A percentile compares a stretch with the other conserved stretches of the same genome.
These are phyloP conservation scores for Trachelus tabidus DNA, from an alignment of 2,888 invertebrate genomes.

Conservation along the genomic window DNA sequence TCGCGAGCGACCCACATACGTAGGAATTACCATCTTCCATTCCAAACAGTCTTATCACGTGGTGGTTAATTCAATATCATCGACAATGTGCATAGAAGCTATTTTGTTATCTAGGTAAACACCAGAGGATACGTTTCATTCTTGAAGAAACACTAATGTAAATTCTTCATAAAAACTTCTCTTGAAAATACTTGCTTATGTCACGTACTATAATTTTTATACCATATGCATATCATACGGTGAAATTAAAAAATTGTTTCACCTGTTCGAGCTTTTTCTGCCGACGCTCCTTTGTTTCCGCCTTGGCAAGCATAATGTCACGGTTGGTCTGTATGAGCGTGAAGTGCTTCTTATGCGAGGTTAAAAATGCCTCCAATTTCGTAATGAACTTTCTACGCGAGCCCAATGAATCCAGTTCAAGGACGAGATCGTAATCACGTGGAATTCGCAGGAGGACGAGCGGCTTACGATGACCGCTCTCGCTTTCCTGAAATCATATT, in stretches of 20 bases:
- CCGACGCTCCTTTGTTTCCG: slow-evolving; percentile 93
- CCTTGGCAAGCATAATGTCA: slow-evolving; percentile 89
- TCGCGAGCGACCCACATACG: background rate
- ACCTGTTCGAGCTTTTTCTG: slow-evolving; percentile 87
- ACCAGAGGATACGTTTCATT: background rate
- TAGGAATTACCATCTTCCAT: background rate
- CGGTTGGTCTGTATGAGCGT: slow-evolving; percentile 75
- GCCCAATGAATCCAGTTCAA: slow-evolving; percentile 87
- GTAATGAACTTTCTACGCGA: slow-evolving; percentile 87
- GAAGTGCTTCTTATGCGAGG: slow-evolving; percentile 85
- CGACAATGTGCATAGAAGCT: background rate
- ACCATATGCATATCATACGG: too few relatives aligned
- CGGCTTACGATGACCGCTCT: slow-evolving; percentile 79
- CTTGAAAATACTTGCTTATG: too few relatives aligned
- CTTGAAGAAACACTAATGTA: background rate
- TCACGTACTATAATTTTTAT: too few relatives aligned
- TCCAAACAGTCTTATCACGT: background rate
- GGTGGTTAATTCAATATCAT: background rate
- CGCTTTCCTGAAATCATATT: slow-evolving; percentile 68
- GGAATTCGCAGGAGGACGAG: slow-evolving; percentile 85
- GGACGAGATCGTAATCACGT: slow-evolving; percentile 91
- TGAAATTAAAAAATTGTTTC: background rate
- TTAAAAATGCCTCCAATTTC: slow-evolving; percentile 87
- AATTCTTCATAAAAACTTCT: too few relatives aligned
- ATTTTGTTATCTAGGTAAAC: background rate